These are phyloP conservation scores for Oreochromis niloticus DNA, from an alignment of 2,113 vertebrate species.

Conservation along the genomic window DNA sequence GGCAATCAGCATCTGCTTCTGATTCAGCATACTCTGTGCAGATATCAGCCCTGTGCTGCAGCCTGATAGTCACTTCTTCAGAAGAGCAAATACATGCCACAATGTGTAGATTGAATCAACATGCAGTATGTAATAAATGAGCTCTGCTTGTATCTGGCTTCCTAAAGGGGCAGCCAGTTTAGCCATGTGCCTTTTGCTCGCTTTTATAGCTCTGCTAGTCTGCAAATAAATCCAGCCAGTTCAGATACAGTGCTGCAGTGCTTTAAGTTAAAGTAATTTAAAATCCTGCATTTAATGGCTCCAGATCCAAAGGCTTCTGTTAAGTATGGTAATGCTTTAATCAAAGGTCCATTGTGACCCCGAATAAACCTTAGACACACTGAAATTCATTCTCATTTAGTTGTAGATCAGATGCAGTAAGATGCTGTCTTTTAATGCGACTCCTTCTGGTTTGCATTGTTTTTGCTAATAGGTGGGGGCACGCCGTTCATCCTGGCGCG, in stretches of 20 bases:
- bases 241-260: not conserved
- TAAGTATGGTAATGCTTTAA: not conserved
- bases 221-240: not conserved
- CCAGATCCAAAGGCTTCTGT: not conserved
- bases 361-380: not conserved
- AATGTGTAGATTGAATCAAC: not conserved
- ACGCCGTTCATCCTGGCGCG: conserved; percentile 93
- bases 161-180: not conserved
- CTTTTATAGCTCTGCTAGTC: not conserved
- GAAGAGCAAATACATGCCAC: not conserved
- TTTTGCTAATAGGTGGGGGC: conserved; percentile 74
- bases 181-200: not conserved
- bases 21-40: not conserved
- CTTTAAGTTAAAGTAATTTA: not conserved
- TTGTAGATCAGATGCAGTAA: not conserved
- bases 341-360: not conserved
- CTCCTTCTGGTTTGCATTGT: not conserved
- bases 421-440: not conserved
- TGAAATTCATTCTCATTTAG: not conserved
- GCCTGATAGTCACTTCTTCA: not conserved
- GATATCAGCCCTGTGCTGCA: not conserved
- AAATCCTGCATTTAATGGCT: not conserved
- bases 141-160: not conserved
- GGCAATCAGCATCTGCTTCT: not conserved
- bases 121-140: not conserved